These are phyloP conservation scores for Dendrocopos noguchii DNA, from an alignment of 2,113 vertebrate genomes.

Conservation along the genomic window DNA sequence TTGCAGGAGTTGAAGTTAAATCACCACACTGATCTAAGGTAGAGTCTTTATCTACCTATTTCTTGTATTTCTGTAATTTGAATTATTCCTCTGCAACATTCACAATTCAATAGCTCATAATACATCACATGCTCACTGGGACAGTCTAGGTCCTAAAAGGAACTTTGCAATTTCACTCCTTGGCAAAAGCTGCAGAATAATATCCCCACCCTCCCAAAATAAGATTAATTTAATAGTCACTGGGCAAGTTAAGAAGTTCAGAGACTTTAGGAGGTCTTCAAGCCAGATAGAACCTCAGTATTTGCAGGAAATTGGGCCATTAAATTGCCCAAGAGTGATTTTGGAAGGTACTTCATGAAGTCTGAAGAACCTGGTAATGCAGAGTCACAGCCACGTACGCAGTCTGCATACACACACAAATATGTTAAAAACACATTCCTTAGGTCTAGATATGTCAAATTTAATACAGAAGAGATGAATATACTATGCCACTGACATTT, in stretches of 20 bases:
- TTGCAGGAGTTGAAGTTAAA: neutral
- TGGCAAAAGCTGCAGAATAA: neutral
- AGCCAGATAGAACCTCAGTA: neutral
- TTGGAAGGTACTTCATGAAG: neutral
- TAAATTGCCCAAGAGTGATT: neutral
- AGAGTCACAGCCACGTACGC: neutral
- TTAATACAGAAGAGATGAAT: neutral
- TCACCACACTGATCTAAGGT: neutral
- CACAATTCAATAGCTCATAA: neutral
- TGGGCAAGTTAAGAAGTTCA: neutral
- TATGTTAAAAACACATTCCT: neutral
- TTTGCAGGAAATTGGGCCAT: neutral
- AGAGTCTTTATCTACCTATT: neutral
- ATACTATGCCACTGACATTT: neutral
- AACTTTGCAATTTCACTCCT: neutral
- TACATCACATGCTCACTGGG: neutral
- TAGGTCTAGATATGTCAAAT: neutral
- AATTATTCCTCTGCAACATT: neutral
- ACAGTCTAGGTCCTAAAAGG: neutral
- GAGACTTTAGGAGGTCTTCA: neutral
- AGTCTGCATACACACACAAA: fast-evolving
- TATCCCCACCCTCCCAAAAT: neutral
- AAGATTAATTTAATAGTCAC: neutral
- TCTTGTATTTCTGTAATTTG: neutral
- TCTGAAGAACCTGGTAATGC: neutral